phyloP scores from a whole-genome alignment of 2,113 vertebrate species.

The Castor canadensis region DNA sequence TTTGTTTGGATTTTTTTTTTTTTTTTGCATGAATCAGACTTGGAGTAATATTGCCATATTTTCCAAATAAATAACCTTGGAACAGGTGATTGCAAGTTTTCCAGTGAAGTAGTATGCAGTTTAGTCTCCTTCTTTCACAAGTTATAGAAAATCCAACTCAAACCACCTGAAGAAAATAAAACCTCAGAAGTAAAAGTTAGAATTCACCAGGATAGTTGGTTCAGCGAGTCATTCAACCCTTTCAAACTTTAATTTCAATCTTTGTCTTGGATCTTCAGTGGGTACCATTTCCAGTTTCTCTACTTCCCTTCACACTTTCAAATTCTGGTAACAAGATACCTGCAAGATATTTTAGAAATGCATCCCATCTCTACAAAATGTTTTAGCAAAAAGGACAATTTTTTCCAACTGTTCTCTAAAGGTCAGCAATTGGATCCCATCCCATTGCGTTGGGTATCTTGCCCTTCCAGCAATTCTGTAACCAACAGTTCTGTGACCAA shows the following conservation, averaged over 20 bases:
- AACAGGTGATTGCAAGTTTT: neutral
- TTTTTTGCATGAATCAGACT: too few species aligned
- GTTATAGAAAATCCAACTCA: neutral
- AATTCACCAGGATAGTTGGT: neutral
- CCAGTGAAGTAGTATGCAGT: neutral
- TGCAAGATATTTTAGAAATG: neutral
- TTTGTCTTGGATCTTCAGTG: neutral
- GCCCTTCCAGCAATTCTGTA: neutral
- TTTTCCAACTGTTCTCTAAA: neutral
- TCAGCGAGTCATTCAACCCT: fast-evolving
- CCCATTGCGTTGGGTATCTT: neutral
- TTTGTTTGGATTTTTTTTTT: too few species aligned
- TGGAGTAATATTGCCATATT: neutral
- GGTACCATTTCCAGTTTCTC: neutral
- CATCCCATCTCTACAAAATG: neutral
- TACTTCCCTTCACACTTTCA: neutral
- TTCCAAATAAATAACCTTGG: neutral
- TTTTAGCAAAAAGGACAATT: neutral
- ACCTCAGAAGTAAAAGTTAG: neutral
- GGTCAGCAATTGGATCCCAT: neutral
- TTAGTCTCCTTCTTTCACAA: neutral
- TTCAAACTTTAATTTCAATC: neutral
- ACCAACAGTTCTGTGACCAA: neutral
- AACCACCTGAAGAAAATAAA: conserved; percentile 7
- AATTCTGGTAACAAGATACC: neutral